These are phyloP conservation scores for Eremophila alpestris DNA, from an alignment of 2,797 vertebrate genomes.

Conservation along the genomic window DNA sequence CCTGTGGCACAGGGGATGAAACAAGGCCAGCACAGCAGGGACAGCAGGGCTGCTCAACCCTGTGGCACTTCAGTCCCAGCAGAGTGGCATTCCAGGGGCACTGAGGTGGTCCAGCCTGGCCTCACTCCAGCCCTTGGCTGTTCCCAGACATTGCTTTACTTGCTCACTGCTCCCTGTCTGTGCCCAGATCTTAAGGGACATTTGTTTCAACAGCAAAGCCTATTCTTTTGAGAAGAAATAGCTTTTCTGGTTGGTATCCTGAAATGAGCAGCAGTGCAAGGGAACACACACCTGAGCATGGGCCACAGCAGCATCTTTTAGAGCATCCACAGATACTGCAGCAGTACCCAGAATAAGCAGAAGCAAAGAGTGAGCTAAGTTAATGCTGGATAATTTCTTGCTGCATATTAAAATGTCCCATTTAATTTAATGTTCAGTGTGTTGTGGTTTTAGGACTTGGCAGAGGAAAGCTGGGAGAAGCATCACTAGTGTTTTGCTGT, in stretches of 20 bases:
- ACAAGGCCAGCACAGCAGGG: not conserved
- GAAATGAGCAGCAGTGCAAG: not conserved
- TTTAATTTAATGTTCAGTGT: not conserved
- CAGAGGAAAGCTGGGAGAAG: not conserved
- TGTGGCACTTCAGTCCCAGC: fast-evolving
- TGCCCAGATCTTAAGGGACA: not conserved
- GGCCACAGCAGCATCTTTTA: not conserved
- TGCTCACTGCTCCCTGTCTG: not conserved
- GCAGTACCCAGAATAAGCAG: not conserved
- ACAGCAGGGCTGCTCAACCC: not conserved
- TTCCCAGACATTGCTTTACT: not conserved
- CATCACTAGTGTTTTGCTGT: not conserved
- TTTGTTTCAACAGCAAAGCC: not conserved
- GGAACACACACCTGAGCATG: not conserved
- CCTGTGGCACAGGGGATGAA: not conserved
- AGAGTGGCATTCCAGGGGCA: not conserved
- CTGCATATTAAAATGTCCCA: not conserved
- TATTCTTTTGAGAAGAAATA: not conserved
- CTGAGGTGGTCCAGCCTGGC: not conserved
- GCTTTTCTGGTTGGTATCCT: not conserved
- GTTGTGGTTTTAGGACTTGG: not conserved
- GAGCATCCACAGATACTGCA: not conserved
- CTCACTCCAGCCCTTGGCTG: not conserved
- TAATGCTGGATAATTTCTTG: not conserved
- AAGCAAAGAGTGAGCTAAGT: not conserved